These are phyloP conservation scores for Channa argus DNA, from an alignment of 2,113 vertebrate species.

Conservation along the genomic window DNA sequence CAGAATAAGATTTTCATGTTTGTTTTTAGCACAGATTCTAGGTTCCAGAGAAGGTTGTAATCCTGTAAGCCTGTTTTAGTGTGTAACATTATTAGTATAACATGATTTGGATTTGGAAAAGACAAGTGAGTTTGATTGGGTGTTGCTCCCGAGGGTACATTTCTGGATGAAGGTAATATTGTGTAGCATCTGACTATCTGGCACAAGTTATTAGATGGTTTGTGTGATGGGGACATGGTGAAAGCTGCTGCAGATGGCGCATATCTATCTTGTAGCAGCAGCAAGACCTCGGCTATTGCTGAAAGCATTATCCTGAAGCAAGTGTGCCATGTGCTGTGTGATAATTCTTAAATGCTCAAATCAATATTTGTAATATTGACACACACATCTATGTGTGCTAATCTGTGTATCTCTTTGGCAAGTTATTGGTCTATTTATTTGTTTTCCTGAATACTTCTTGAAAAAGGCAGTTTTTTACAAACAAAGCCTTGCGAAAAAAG, in stretches of 20 bases:
- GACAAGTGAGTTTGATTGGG: constrained; percentile 61
- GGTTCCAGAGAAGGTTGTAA: constrained; percentile 69
- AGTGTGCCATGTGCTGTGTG: constrained; percentile 49
- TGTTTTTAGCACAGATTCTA: constrained; percentile 63
- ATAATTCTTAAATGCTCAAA: constrained; percentile 37
- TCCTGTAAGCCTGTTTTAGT: constrained; percentile 69
- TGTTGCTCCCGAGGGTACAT: constrained; percentile 49
- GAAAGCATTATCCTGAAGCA: constrained; percentile 53
- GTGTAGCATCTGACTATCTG: constrained; percentile 54
- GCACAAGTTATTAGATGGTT: constrained; percentile 55
- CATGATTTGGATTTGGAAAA: constrained; percentile 61
- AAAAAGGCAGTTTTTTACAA: not conserved
- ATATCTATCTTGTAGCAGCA: constrained; percentile 40
- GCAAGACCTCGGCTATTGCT: constrained; percentile 9
- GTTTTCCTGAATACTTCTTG: constrained; percentile 17
- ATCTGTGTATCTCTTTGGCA: constrained; percentile 6
- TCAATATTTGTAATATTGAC: constrained; percentile 37
- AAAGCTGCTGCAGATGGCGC: constrained; percentile 56
- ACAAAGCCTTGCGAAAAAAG: not conserved
- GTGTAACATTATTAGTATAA: constrained; percentile 72
- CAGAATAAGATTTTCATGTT: constrained; percentile 55
- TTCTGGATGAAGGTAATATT: constrained; percentile 61
- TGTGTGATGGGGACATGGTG: constrained; percentile 47
- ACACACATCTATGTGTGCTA: not conserved
- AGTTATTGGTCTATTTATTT: constrained; percentile 19